Conservation (phyloP, 2,797 vertebrate genomes). For the Poecilia wingei region DNA sequence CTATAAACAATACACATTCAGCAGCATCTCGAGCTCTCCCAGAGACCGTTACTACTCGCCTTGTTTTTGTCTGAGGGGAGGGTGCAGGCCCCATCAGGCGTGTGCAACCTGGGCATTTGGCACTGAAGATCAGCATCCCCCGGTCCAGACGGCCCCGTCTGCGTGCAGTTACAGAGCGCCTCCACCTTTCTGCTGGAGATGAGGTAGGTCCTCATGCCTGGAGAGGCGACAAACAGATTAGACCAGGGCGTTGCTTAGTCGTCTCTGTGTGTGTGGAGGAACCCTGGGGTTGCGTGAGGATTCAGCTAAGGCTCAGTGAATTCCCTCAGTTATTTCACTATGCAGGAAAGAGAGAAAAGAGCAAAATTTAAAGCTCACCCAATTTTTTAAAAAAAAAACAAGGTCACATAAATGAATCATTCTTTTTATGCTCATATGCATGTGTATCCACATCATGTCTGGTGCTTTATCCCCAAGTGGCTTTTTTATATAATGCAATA, state of each 20-base stretch:
- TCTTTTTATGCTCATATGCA: slow-evolving; percentile 16
- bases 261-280: slow-evolving; percentile 8
- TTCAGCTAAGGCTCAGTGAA: slow-evolving; percentile 34
- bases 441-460: slow-evolving; percentile 2
- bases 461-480: neutral
- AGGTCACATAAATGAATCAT: slow-evolving; percentile 36
- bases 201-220: slow-evolving; percentile 93
- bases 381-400: slow-evolving; percentile 26
- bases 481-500: slow-evolving; percentile 7
- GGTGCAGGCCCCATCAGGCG: slow-evolving; percentile 71
- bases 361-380: slow-evolving; percentile 44
- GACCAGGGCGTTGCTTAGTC: slow-evolving; percentile 14
- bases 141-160: slow-evolving; percentile 74
- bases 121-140: slow-evolving; percentile 72
- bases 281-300: slow-evolving; percentile 31
- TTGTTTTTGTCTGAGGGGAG: slow-evolving; percentile 80
- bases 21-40: slow-evolving; percentile 9
- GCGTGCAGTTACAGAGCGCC: slow-evolving; percentile 85
- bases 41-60: slow-evolving; percentile 66
- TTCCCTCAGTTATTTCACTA: slow-evolving; percentile 30
- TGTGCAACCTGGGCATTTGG: slow-evolving; percentile 65
- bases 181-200: slow-evolving; percentile 89
- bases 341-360: slow-evolving; percentile 27
- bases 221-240: slow-evolving; percentile 23
- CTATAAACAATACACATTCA: slow-evolving; percentile 19